Evolutionary conservation across 2,888 invertebrate species (phyloP), one percentile per base, ranked within the genome.

Genomic region (Polydrusus pterygomalis): DNA sequence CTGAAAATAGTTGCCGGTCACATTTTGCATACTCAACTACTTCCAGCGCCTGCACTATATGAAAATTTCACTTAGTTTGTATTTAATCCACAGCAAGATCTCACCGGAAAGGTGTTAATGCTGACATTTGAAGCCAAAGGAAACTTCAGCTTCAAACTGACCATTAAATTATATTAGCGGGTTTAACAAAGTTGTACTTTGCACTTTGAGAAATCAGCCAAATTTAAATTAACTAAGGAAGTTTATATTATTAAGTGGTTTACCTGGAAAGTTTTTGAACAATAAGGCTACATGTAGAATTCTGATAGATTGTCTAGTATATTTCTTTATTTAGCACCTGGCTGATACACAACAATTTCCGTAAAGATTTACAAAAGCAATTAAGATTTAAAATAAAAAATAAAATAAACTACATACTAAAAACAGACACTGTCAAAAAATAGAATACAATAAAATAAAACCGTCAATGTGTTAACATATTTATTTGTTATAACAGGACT

Each of bases 151-250:
- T 45, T 6, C 45, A 18, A 5, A 18, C 54, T 45, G 30, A 54
- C 43, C 11, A 68, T 68, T 20, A 68, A 51, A 54, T 38, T 56
- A 68, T 54, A 68, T 68, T 20, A 20, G 17, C 18, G 17, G 49
- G 63, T 49, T 70, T 70, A 58, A 30, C 18, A 58, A 20, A 49
- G 56, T 56, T 56, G n/a, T 25, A 30, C 56, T 56, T 54, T 54
- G 30, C 30, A 56, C 20, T 51, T 20, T 49, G 49, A 49, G 51
- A 51, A 51, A 51, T 51, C 20, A 20, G 11, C 18, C 20, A 15
- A 51, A 51, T 20, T 51, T 51, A 51, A 51, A 51, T 51, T 51
- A 51, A 20, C 20, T 51, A 1, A 2, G 11, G 10, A n/a, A 20
- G 51, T 51, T 51, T 9, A 51, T 11, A 20, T 18, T 51, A 11